Evolutionary conservation across 2,797 vertebrate genomes (phyloP).

Genomic region (Calcarius lapponicus): DNA sequence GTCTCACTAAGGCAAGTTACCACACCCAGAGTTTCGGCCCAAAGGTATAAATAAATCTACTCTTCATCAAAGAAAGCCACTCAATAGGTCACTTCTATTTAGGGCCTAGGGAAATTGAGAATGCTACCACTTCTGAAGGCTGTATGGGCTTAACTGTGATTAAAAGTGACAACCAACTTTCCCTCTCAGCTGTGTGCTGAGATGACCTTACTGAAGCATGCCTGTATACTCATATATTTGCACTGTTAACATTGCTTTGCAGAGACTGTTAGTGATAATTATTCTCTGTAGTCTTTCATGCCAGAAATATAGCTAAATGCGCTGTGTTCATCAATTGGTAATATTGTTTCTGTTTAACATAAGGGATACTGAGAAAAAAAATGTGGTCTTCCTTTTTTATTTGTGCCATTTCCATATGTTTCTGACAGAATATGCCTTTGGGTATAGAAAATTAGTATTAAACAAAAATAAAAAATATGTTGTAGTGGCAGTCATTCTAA

Average conservation of each 20-base stretch:
- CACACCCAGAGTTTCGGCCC: background rate
- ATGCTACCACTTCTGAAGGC: background rate
- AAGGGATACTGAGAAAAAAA: background rate
- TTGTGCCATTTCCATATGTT: background rate
- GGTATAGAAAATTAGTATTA: background rate
- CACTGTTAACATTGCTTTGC: background rate
- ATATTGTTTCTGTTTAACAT: background rate
- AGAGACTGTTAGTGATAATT: background rate
- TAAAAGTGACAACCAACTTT: constrained; percentile 3
- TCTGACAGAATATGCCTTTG: background rate
- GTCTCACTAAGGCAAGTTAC: background rate
- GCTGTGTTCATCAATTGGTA: background rate
- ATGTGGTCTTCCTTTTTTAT: background rate
- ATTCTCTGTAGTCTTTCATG: background rate
- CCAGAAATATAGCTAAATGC: background rate
- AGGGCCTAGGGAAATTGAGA: background rate
- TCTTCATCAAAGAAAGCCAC: background rate
- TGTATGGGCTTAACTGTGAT: background rate
- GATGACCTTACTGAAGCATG: background rate
- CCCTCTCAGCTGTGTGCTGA: background rate
- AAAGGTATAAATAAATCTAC: background rate
- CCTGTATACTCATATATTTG: background rate
- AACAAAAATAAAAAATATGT: background rate
- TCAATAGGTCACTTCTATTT: background rate
- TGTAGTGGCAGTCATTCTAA: background rate